Percentiles rank a stretch among this genome's conserved stretches.
Conservation (phyloP, 2,888 invertebrate species). For the Nephrotoma guestfalica region DNA sequence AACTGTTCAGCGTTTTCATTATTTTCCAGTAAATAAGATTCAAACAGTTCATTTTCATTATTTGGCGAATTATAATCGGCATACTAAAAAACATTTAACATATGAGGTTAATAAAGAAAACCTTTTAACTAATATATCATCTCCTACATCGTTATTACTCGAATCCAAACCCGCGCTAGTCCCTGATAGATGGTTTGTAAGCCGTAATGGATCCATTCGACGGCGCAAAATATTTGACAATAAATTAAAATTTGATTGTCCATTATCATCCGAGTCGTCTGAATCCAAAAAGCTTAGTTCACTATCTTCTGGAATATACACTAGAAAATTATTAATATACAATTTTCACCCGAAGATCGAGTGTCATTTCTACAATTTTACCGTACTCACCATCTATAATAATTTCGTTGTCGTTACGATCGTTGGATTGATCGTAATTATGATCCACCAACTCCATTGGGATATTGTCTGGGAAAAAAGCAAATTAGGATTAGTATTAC, state of each 20-base stretch:
- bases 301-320: not conserved
- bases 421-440: not conserved
- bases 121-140: not conserved
- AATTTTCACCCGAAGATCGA: not conserved
- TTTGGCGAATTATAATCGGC: not conserved
- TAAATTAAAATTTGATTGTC: not conserved
- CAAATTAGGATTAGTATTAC: not conserved
- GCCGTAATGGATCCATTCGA: not conserved
- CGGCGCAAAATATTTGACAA: not conserved
- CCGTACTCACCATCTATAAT: not conserved
- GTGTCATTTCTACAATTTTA: not conserved
- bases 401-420: not conserved
- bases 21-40: conserved; percentile 4
- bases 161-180: not conserved
- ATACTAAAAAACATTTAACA: not conserved
- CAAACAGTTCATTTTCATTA: conserved; percentile 6
- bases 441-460: not conserved
- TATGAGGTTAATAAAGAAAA: not conserved
- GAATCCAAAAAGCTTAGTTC: not conserved
- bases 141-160: not conserved
- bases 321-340: not conserved
- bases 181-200: not conserved
- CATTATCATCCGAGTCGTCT: not conserved
- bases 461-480: not conserved
- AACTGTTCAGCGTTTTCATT: conserved; percentile 21